Percentiles rank a stretch among this genome's conserved stretches.
Conservation (phyloP, 2,797 vertebrate species). For the Odontamblyopus rebecca region DNA sequence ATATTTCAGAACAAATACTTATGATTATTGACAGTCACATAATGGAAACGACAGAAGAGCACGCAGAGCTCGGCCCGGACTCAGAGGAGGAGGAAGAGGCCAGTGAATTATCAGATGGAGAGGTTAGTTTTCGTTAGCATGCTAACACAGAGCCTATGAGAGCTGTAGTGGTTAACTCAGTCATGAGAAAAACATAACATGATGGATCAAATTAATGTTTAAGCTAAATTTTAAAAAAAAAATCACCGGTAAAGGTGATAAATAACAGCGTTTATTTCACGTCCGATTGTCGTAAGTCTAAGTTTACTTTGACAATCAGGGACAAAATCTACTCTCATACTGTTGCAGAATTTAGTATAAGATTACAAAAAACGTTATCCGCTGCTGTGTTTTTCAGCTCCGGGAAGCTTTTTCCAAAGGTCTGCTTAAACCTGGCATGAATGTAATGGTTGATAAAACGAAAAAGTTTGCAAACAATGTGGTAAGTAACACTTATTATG, state of each 20-base stretch:
- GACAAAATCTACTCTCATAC: neutral
- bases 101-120: constrained; percentile 70
- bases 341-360: neutral
- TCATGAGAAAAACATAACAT: neutral
- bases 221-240: neutral
- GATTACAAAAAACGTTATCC: neutral
- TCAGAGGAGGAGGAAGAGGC: constrained; percentile 68
- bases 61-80: constrained; percentile 54
- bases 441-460: constrained; percentile 78
- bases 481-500: constrained; percentile 75
- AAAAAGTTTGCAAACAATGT: constrained; percentile 81
- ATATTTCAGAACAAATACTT: accelerated
- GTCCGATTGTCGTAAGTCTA: neutral
- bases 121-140: constrained; percentile 51
- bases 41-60: constrained; percentile 67
- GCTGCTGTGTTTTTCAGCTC: constrained; percentile 72
- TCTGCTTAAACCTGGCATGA: constrained; percentile 89
- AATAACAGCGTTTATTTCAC: neutral
- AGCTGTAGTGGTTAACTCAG: neutral
- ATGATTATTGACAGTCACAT: constrained; percentile 37
- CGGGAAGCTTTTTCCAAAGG: constrained; percentile 90
- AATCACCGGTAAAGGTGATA: neutral
- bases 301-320: neutral
- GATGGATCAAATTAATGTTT: neutral
- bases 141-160: constrained; percentile 33